Conservation (phyloP, 2,113 vertebrate genomes). For the Dromiciops gliroides region DNA sequence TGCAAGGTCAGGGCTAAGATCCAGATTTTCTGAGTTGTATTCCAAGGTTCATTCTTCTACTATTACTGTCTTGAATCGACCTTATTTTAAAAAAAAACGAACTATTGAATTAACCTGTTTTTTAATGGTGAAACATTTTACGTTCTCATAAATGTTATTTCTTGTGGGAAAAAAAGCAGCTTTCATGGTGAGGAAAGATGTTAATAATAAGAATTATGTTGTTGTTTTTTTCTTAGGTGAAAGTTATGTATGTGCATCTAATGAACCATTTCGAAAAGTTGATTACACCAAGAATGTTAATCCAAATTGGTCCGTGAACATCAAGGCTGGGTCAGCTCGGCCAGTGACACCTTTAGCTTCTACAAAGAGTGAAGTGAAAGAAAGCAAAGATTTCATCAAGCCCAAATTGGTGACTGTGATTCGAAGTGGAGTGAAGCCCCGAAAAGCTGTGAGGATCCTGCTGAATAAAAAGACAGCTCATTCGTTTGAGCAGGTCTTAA, state of each 20-base stretch:
- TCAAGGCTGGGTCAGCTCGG: conserved; percentile 87
- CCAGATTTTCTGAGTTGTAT: not conserved
- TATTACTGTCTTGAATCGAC: conserved; percentile 25
- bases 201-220: conserved; percentile 44
- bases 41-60: not conserved
- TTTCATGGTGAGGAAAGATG: not conserved
- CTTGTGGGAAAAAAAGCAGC: not conserved
- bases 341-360: conserved; percentile 87
- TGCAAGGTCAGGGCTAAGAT: not conserved
- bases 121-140: not conserved
- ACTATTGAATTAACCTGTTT: not conserved
- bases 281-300: conserved; percentile 97
- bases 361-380: conserved; percentile 88
- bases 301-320: conserved; percentile 97
- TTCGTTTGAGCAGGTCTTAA: conserved; percentile 97
- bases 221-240: conserved; percentile 86
- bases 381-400: conserved; percentile 96
- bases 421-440: conserved; percentile 95
- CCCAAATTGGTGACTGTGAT: conserved; percentile 98
- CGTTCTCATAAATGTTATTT: not conserved
- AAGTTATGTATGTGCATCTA: conserved; percentile 98
- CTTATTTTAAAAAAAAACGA: not conserved
- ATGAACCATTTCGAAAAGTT: conserved; percentile 93
- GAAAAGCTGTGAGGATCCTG: conserved; percentile 96
- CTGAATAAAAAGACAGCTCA: conserved; percentile 99